A percentile compares a stretch with the other conserved stretches of the same genome.
Conservation (phyloP, 2,888 invertebrate genomes). For the Polietes domitor region DNA sequence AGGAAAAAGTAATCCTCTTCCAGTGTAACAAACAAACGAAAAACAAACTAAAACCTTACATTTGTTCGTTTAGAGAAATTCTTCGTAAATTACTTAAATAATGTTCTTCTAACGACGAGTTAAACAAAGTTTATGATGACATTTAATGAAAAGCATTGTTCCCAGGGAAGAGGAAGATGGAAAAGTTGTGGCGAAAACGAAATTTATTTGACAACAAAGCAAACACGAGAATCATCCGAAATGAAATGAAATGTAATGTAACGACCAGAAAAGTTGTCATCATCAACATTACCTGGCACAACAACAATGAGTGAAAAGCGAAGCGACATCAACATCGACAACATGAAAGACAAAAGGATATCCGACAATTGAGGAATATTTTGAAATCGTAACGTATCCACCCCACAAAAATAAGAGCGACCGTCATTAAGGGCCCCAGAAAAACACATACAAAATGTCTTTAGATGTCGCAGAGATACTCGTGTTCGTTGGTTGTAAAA, state of each 20-base stretch:
- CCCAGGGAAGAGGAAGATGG: neutral
- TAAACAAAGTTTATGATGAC: slow-evolving; percentile 35
- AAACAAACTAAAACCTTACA: too few relatives aligned
- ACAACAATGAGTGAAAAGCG: neutral
- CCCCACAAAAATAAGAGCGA: neutral
- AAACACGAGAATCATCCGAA: slow-evolving; percentile 12
- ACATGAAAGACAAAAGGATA: neutral
- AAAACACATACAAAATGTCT: neutral
- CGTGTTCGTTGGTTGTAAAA: neutral
- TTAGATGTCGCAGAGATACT: neutral
- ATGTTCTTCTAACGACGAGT: slow-evolving; percentile 46
- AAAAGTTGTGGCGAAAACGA: neutral
- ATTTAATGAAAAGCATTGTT: slow-evolving; percentile 36
- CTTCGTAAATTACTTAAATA: neutral
- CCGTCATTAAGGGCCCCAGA: neutral
- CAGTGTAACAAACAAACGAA: too few relatives aligned
- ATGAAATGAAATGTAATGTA: slow-evolving; percentile 27
- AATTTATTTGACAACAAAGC: slow-evolving; percentile 22
- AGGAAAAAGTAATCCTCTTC: neutral
- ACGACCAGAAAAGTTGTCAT: slow-evolving; percentile 48
- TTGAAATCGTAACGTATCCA: too few relatives aligned
- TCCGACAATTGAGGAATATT: neutral
- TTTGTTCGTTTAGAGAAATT: neutral
- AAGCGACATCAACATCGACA: neutral
- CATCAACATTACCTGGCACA: slow-evolving; percentile 37